A percentile compares a stretch with the other conserved stretches of the same genome.
Conservation (phyloP, 2,888 invertebrate species). For the Piscicola geometra region DNA sequence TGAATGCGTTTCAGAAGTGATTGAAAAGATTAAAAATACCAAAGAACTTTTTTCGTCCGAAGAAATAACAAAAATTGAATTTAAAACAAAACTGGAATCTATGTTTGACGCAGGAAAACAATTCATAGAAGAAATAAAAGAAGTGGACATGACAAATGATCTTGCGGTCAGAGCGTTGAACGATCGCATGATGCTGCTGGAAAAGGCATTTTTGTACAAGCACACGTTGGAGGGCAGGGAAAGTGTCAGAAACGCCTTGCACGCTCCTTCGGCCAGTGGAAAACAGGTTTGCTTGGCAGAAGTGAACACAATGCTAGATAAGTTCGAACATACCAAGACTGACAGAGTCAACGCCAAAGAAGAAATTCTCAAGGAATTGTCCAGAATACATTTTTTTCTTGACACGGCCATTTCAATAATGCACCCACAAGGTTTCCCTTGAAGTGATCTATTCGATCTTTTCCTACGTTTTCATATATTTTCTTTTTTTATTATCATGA, state of each 20-base stretch:
- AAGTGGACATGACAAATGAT: neutral
- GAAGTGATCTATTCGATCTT: neutral
- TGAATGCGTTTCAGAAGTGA: neutral
- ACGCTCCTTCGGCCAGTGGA: conserved; percentile 10
- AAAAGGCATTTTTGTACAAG: conserved; percentile 17
- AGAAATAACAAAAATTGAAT: neutral
- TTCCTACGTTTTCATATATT: too few relatives aligned
- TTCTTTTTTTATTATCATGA: too few relatives aligned
- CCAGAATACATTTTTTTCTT: conserved; percentile 4
- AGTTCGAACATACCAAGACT: neutral
- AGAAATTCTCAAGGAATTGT: conserved; percentile 8
- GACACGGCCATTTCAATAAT: neutral
- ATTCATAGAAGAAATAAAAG: neutral
- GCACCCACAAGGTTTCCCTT: neutral
- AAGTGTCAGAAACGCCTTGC: conserved; percentile 9
- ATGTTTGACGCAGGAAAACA: neutral
- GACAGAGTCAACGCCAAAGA: neutral
- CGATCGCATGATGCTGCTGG: conserved; percentile 9
- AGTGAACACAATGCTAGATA: neutral
- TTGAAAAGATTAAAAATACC: neutral
- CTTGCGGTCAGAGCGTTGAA: conserved; percentile 9
- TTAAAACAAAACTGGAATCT: neutral
- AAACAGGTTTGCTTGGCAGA: conserved; percentile 16
- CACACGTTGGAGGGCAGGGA: conserved; percentile 11
- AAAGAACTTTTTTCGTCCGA: neutral